Evolutionary conservation across 2,888 invertebrate species (phyloP).

Genomic region (Lochmaea crataegi): DNA sequence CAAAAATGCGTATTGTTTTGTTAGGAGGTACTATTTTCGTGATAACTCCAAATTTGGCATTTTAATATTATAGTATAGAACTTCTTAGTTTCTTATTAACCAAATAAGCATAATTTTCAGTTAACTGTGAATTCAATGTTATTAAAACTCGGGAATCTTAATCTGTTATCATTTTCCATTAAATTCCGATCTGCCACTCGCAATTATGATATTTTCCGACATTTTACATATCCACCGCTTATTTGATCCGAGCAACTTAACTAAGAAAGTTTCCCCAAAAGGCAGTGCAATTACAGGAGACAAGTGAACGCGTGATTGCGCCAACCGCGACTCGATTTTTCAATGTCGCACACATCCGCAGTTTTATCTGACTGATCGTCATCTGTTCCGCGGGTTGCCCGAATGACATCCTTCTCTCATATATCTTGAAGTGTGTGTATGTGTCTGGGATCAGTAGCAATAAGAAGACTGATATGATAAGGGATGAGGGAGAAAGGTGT

Average conservation of each 20-base stretch:
- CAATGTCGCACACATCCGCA: conserved; percentile 56
- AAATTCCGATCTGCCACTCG: not conserved
- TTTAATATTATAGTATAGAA: too few relatives aligned
- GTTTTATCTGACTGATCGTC: conserved; percentile 56
- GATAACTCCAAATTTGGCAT: too few relatives aligned
- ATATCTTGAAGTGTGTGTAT: conserved; percentile 45
- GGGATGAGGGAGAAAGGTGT: conserved; percentile 2
- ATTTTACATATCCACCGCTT: conserved; percentile 14
- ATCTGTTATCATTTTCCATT: too few relatives aligned
- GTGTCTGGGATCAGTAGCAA: conserved; percentile 21
- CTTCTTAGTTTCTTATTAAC: too few relatives aligned
- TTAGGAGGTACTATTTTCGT: too few relatives aligned
- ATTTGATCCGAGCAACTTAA: not conserved
- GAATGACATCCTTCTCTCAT: conserved; percentile 60
- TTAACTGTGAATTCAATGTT: too few relatives aligned
- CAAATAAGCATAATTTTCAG: too few relatives aligned
- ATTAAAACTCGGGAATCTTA: too few relatives aligned
- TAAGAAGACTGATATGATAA: conserved; percentile 16
- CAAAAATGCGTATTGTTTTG: too few relatives aligned
- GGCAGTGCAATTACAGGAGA: conserved; percentile 43
- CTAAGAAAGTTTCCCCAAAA: conserved; percentile 35
- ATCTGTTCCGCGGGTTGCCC: conserved; percentile 55
- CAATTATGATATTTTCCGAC: conserved; percentile 9
- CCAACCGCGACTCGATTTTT: conserved; percentile 50
- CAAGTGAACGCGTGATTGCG: conserved; percentile 40